phyloP scores from a whole-genome alignment of 37 sponge, comb jelly and placozoan species.

The Ephydatia muelleri region DNA sequence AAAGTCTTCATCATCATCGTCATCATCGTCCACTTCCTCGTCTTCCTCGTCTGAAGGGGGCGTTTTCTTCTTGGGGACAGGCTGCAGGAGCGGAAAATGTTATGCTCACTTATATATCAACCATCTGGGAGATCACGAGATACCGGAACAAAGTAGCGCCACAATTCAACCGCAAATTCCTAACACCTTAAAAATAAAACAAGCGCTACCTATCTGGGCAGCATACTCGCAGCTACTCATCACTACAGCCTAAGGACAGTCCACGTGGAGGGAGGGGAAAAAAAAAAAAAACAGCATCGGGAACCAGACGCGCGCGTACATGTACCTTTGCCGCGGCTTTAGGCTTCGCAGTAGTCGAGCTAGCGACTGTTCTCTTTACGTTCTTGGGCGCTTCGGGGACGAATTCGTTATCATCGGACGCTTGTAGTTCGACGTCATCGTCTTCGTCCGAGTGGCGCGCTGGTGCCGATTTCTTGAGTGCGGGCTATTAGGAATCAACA shows the following conservation, averaged over 20 bases:
- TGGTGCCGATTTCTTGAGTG: not conserved
- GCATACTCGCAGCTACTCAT: too few relatives aligned
- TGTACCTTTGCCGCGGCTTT: not conserved
- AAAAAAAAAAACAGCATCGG: too few relatives aligned
- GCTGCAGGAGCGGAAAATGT: not conserved
- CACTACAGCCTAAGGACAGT: too few relatives aligned
- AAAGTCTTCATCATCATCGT: not conserved
- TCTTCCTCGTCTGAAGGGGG: not conserved
- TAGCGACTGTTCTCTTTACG: not conserved
- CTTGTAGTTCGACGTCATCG: not conserved
- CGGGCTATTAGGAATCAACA: not conserved
- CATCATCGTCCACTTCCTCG: not conserved
- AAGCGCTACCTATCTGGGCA: too few relatives aligned
- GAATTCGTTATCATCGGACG: not conserved
- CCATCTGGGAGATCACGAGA: not conserved
- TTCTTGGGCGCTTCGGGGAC: not conserved
- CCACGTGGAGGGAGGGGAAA: too few relatives aligned
- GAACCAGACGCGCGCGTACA: not conserved
- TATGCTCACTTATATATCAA: not conserved
- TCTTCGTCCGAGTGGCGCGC: not conserved
- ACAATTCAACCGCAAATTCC: not conserved
- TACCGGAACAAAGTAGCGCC: not conserved
- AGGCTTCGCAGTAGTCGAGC: not conserved
- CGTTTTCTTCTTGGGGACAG: constrained; percentile 2
- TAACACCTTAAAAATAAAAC: too few relatives aligned